These are phyloP conservation scores for Phataginus tricuspis DNA, from an alignment of 2,797 vertebrate genomes.

Conservation along the genomic window DNA sequence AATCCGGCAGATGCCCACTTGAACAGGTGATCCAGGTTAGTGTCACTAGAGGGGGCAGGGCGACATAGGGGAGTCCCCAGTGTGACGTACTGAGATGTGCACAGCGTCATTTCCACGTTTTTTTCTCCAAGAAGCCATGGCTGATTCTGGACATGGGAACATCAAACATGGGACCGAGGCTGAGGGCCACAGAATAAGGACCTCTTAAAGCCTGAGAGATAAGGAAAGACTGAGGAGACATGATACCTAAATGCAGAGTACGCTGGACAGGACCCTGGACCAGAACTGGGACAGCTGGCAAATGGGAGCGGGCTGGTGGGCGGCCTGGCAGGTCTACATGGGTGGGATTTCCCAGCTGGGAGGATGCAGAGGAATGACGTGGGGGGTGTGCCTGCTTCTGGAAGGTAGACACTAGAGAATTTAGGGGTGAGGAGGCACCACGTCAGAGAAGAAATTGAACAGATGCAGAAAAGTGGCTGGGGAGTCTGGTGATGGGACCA, in stretches of 20 bases:
- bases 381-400: neutral
- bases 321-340: too few relatives aligned
- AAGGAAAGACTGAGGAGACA: neutral
- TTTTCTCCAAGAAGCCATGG: neutral
- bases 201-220: neutral
- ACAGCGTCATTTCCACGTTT: fast-evolving
- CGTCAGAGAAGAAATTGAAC: neutral
- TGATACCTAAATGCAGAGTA: neutral
- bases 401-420: neutral
- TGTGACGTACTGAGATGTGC: neutral
- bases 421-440: neutral
- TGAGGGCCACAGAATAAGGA: neutral
- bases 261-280: neutral
- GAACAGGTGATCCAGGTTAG: too few relatives aligned
- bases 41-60: neutral
- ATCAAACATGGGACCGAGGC: neutral
- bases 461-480: neutral
- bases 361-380: neutral
- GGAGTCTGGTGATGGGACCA: neutral
- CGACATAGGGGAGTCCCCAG: fast-evolving
- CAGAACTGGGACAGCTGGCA: neutral
- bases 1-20: neutral
- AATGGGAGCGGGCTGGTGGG: too few relatives aligned
- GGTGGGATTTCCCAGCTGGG: neutral
- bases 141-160: neutral